Evolutionary conservation across 2,113 vertebrate species (phyloP).

Genomic region (Erythrolamprus reginae): DNA sequence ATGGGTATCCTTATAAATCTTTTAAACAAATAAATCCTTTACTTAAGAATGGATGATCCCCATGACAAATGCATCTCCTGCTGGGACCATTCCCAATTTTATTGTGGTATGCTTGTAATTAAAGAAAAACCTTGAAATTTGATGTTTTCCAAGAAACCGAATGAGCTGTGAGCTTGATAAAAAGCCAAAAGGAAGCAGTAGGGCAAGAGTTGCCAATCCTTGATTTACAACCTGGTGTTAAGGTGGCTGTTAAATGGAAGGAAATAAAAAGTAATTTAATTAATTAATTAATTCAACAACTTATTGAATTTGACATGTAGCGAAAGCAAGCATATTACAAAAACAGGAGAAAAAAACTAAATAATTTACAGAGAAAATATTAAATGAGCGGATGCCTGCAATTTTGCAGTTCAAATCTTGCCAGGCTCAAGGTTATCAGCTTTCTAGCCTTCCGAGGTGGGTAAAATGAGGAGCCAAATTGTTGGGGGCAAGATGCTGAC

Average conservation of each 20-base stretch:
- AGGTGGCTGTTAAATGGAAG: not conserved
- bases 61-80: not conserved
- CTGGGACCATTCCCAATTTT: not conserved
- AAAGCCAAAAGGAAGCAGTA: not conserved
- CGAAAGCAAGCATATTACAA: not conserved
- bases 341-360: not conserved
- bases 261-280: not conserved
- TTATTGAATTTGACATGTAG: not conserved
- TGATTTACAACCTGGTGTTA: not conserved
- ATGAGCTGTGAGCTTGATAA: not conserved
- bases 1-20: not conserved
- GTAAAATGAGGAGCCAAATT: too few species aligned
- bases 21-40: not conserved
- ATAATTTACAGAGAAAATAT: not conserved
- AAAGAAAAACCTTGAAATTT: not conserved
- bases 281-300: not conserved
- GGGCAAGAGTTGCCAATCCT: not conserved
- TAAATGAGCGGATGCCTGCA: too few species aligned
- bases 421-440: too few species aligned
- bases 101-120: not conserved
- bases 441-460: too few species aligned
- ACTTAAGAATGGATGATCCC: not conserved
- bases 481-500: too few species aligned
- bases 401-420: too few species aligned
- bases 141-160: not conserved